Percentiles rank a stretch among this genome's conserved stretches.
phyloP scores from a whole-genome alignment of 2,797 vertebrate species.

The Triplophysa bombifrons region DNA sequence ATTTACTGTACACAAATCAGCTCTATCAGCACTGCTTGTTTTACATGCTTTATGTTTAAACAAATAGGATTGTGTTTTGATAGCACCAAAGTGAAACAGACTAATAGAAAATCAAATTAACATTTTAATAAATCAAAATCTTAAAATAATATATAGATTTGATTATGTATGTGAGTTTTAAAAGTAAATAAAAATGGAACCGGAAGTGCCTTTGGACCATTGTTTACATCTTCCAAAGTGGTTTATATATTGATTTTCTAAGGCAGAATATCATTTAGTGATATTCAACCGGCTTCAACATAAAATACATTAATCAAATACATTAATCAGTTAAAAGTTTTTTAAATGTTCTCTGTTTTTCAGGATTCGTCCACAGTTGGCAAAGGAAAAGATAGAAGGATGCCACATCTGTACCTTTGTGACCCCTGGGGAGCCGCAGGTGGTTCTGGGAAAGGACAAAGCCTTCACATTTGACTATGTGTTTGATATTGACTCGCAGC shows the following conservation, averaged over 20 bases:
- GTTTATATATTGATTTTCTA: not conserved
- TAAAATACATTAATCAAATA: not conserved
- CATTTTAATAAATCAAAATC: too few species aligned
- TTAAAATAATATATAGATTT: too few species aligned
- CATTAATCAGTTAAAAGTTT: not conserved
- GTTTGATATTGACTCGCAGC: constrained; percentile 90
- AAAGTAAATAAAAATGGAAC: too few species aligned
- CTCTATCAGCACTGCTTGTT: not conserved
- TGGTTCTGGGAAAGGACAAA: constrained; percentile 96
- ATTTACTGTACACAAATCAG: not conserved
- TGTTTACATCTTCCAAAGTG: too few species aligned
- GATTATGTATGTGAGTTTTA: too few species aligned
- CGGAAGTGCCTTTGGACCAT: too few species aligned
- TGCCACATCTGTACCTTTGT: constrained; percentile 97
- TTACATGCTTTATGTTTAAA: not conserved
- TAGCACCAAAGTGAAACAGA: not conserved
- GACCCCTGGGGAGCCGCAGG: constrained; percentile 93
- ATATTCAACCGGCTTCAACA: not conserved
- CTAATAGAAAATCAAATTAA: not conserved
- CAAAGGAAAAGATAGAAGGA: constrained; percentile 96
- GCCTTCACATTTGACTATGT: constrained; percentile 96
- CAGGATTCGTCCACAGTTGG: constrained; percentile 95
- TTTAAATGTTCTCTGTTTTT: not conserved
- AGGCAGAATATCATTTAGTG: not conserved
- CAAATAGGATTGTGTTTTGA: not conserved